phyloP scores from a whole-genome alignment of 2,113 vertebrate species.

The Paralichthys olivaceus region DNA sequence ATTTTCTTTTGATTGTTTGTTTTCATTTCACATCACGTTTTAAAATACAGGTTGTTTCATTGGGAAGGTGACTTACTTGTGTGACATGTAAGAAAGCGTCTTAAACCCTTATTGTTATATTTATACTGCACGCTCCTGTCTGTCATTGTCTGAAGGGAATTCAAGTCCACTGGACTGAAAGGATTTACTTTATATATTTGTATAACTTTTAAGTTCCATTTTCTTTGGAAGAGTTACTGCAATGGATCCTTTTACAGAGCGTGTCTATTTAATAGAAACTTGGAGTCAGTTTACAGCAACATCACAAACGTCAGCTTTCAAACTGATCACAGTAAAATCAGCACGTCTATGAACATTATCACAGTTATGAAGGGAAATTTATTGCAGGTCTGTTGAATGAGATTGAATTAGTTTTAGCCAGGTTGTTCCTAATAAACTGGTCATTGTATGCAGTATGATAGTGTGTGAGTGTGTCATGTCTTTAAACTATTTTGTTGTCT shows the following conservation, averaged over 20 bases:
- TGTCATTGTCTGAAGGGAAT: background rate
- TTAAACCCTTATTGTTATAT: conserved; percentile 26
- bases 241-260: background rate
- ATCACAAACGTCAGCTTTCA: background rate
- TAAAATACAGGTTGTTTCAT: conserved; percentile 1
- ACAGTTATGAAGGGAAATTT: background rate
- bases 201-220: background rate
- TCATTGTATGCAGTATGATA: background rate
- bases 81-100: conserved; percentile 43
- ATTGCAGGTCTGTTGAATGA: background rate
- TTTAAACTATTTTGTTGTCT: conserved; percentile 12
- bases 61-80: background rate
- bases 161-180: background rate
- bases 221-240: too few relatives aligned
- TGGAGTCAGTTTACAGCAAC: background rate
- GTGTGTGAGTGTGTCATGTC: background rate
- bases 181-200: background rate
- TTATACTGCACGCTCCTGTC: conserved; percentile 1
- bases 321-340: background rate
- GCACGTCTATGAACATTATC: background rate
- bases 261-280: background rate
- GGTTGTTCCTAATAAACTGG: background rate
- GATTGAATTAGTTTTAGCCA: background rate
- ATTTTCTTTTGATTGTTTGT: background rate
- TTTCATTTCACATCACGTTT: background rate